Base-by-base conservation (phyloP, 2,113 vertebrate species). In the Perca schrenkii region DNA sequence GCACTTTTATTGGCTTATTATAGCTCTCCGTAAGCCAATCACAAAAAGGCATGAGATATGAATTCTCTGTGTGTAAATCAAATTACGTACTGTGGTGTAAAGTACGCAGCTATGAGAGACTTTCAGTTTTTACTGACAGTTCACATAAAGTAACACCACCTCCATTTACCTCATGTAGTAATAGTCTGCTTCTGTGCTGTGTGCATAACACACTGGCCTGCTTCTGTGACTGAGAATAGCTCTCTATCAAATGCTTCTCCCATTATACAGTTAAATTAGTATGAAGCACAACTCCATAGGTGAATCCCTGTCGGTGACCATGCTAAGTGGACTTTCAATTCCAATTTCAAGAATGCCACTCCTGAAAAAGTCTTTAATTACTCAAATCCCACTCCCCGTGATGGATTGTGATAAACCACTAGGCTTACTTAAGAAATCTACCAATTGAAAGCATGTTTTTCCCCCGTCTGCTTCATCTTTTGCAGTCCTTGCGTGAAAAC, bases 331-430 rank as follows among this genome's bases (percentile, higher is more conserved):
- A 87, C 83, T 91, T 80, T 87, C 79, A 88, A 78, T 91, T 91
- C 89, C 92, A 90, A 88, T 92, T 90, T 89, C 89, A 56, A 89
- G 88, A 92, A 93, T 90, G 88, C 89, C 80, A 90, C 86, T 94
- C 87, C 88, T 89, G 87, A 85, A 88, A 87, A 84, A 90, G 78
- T 93, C 92, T 91, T 94, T 94, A 94, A 95, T 95, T 93, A 93
- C 91, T 15, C 34, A 84, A 83, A 90, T 90, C 89, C 91, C 64
- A 31, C 89, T 89, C 71, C 85, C 86, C 40, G 68, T 81, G 90
- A 93, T 92, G 90, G 92, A 92, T 94, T 91, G 89, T 88, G 93
- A 95, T 94, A 95, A 95, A 94, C 91, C 89, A 49, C 72, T 54
- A 34, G 86, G 90, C 85, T 88, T 88, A 88, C 90, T 94, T 91